Evolutionary conservation across 2,113 vertebrate species (phyloP).

Genomic region (Etia nguti): DNA sequence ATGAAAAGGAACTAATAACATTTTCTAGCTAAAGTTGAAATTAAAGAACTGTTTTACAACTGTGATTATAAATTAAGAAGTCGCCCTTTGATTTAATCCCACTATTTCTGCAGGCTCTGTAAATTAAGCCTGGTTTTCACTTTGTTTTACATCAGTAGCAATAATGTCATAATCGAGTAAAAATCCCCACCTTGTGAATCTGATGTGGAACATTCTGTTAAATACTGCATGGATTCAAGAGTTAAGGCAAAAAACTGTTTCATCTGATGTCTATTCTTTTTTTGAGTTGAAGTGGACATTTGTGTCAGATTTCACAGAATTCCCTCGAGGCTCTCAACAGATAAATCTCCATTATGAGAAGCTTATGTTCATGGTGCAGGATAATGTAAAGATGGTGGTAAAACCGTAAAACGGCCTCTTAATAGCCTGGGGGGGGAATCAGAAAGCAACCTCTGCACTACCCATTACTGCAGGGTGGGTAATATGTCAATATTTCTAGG

Average conservation of each 20-base stretch:
- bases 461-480: background rate
- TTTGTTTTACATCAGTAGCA: background rate
- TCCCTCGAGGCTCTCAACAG: background rate
- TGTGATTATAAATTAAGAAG: background rate
- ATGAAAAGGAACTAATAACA: background rate
- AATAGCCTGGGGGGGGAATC: background rate
- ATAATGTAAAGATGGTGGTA: background rate
- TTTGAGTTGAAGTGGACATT: rapidly evolving
- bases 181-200: background rate
- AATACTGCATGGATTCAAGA: background rate
- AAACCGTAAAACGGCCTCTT: background rate
- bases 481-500: background rate
- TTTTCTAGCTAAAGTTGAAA: background rate
- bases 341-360: background rate
- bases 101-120: background rate
- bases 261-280: background rate
- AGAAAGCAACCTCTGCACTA: background rate
- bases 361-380: background rate
- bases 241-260: background rate
- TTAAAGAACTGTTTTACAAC: background rate
- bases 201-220: background rate
- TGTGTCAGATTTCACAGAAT: background rate
- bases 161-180: too few relatives aligned
- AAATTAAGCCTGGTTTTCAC: background rate
- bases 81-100: background rate